Base-by-base conservation (phyloP, 1,140 invertebrate genomes). In the Drosophila ambigua region DNA sequence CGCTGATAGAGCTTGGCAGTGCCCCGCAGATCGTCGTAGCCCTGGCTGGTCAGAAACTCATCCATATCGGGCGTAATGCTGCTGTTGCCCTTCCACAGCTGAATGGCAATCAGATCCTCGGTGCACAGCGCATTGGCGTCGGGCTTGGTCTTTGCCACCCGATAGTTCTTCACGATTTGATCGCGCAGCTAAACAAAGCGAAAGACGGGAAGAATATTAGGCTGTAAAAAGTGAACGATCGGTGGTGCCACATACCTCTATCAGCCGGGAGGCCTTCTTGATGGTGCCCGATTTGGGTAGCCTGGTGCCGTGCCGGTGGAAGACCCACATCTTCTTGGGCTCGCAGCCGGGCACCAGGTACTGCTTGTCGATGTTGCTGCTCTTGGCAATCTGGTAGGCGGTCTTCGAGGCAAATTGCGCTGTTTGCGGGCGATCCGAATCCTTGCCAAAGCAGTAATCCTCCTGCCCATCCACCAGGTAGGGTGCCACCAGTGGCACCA, bases 341-440 rank as follows among this genome's bases (percentile, higher is more conserved):
- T 92, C 90, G 80, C 95, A 95, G 93, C 94, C 92, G 62, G 93
- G 93, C 53, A 95, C 92, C 55, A 92, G 92, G 66, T 94, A 93
- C 51, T 93, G 91, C 62, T 91, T 93, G 13, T 91, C 91, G 7
- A 87, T 75, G 39, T 92, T 91, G 61, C 89, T 92, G 53, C 93
- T 92, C 74, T 93, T 93, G 23, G 93, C 92, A 74, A 94, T 94
- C 75, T 94, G 93, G 82, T 95, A 95, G 4, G 94, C 93, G 0
- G 94, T 95, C 90, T 95, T 95, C 2, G 94, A 94, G 8, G 93
- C 93, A 78, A 95, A 95, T n/a, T 93, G 92, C 7, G 94, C 82
- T 28, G 90, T 91, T 63, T 92, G 91, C 66, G 93, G 93, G 0
- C 94, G 94, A 45, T 94, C 92, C n/a, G 92, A 91, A 60, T 95